Evolutionary conservation across 2,113 vertebrate species (phyloP).

Genomic region (Anolis carolinensis): DNA sequence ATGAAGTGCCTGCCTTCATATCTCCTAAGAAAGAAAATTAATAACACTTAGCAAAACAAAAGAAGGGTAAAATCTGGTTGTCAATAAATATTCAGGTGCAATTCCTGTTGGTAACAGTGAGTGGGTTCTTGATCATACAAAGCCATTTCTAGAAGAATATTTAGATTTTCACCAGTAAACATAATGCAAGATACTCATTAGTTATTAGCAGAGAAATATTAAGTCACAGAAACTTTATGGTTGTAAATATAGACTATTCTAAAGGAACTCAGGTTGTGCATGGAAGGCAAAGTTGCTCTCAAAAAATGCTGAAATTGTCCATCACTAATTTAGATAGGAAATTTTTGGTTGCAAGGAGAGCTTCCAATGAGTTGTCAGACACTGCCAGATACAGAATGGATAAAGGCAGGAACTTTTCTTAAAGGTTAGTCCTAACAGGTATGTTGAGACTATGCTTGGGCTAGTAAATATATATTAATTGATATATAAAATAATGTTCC

Average conservation of each 20-base stretch:
- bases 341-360: neutral
- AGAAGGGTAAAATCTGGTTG: slow-evolving; percentile 7
- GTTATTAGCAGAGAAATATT: neutral
- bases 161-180: neutral
- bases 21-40: neutral
- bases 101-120: neutral
- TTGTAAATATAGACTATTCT: neutral
- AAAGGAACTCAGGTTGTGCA: neutral
- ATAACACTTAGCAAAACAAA: neutral
- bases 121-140: neutral
- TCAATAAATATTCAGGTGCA: neutral
- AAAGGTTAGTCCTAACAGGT: no score
- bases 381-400: neutral
- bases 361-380: neutral
- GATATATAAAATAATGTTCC: no score
- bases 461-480: no score
- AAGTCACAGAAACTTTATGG: neutral
- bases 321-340: neutral
- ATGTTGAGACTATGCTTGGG: no score
- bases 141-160: neutral
- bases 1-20: neutral
- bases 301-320: neutral
- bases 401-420: no score
- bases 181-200: neutral
- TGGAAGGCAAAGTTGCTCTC: neutral